Conservation (phyloP, 2,797 vertebrate genomes). For the Phalanger gymnotis region DNA sequence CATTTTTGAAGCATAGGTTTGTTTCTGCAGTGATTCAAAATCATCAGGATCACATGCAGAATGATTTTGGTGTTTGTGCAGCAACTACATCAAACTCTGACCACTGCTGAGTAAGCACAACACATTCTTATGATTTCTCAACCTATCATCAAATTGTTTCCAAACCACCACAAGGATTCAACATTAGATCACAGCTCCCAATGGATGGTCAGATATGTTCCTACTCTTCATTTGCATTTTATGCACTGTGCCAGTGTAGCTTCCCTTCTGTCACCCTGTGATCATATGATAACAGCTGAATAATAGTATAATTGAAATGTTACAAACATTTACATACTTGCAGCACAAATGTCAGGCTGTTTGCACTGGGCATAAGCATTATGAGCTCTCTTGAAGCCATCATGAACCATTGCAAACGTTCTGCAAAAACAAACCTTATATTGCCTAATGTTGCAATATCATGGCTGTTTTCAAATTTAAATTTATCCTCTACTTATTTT, state of each 20-base stretch:
- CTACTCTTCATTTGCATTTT: neutral
- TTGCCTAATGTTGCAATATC: neutral
- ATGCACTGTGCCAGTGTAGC: neutral
- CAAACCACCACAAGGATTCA: neutral
- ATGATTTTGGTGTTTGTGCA: neutral
- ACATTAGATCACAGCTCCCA: neutral
- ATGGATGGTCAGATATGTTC: neutral
- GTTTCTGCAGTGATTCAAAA: neutral
- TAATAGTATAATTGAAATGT: neutral
- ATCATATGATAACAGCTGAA: neutral
- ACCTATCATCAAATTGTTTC: neutral
- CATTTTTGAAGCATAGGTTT: neutral
- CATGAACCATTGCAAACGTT: neutral
- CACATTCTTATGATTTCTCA: neutral
- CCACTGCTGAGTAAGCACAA: neutral
- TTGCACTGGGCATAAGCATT: neutral
- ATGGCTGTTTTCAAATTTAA: neutral
- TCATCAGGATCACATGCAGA: neutral
- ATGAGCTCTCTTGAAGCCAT: neutral
- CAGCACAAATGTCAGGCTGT: neutral
- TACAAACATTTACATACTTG: neutral
- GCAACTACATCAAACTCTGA: neutral
- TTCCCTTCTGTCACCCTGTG: neutral
- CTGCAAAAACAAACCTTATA: neutral
- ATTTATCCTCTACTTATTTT: neutral